Evolutionary conservation across 2,113 vertebrate genomes (phyloP).

Genomic region (Tenebrosternarchus preto): DNA sequence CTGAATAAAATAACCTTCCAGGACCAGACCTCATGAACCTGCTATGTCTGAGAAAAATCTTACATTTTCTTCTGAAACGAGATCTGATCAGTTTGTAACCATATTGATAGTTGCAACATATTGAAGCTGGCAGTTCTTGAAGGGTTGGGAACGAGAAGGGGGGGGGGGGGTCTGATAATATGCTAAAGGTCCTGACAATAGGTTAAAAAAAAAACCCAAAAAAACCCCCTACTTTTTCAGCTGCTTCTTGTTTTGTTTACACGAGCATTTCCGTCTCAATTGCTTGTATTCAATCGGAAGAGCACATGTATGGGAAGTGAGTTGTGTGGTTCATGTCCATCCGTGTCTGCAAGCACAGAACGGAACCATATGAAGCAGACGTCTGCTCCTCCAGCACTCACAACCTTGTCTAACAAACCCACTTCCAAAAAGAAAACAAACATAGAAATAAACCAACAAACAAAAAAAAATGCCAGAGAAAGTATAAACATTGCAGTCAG

Average conservation of each 20-base stretch:
- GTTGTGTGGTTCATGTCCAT: conserved; percentile 32
- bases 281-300: conserved; percentile 42
- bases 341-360: conserved; percentile 28
- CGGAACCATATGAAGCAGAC: conserved; percentile 35
- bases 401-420: background rate
- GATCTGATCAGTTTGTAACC: background rate
- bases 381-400: conserved; percentile 19
- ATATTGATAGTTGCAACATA: background rate
- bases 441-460: background rate
- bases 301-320: conserved; percentile 40
- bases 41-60: background rate
- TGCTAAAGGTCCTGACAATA: background rate
- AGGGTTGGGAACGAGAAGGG: background rate
- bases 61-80: background rate
- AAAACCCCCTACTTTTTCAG: conserved; percentile 32
- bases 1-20: background rate
- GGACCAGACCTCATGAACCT: background rate
- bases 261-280: conserved; percentile 15
- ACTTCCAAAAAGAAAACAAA: background rate
- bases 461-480: background rate
- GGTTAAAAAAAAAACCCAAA: background rate
- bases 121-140: background rate
- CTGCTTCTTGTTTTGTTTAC: conserved; percentile 23
- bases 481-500: background rate
- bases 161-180: background rate